These are phyloP conservation scores for Caretta caretta DNA, from an alignment of 2,113 vertebrate species.

Conservation along the genomic window DNA sequence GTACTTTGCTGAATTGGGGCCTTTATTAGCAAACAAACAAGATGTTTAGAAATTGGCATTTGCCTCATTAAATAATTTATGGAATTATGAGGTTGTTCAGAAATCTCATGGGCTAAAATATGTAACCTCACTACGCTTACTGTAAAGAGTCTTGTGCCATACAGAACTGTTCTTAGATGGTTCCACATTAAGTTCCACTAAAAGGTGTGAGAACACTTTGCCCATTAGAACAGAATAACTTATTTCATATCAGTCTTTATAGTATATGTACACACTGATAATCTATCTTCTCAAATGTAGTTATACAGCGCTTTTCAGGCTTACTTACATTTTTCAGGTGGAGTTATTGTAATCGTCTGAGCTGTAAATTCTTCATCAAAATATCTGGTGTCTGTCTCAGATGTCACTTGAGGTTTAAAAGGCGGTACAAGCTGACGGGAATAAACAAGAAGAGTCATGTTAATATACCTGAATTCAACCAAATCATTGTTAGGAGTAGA, in stretches of 20 bases:
- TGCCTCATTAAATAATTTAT: neutral
- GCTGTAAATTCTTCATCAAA: conserved; percentile 97
- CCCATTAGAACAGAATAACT: neutral
- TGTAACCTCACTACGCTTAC: neutral
- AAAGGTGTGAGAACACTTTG: neutral
- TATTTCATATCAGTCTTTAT: neutral
- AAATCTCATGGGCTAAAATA: neutral
- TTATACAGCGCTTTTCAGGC: neutral
- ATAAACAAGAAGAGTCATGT: conserved; percentile 45
- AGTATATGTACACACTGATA: neutral
- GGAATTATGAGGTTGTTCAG: neutral
- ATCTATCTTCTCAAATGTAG: neutral
- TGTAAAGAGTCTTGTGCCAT: neutral
- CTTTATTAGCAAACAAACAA: neutral
- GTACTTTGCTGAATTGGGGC: neutral
- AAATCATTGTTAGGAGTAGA: neutral
- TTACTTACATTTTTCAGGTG: conserved; percentile 95
- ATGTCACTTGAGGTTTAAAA: conserved; percentile 98
- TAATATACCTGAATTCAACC: neutral
- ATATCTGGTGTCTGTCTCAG: conserved; percentile 95
- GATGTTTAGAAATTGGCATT: neutral
- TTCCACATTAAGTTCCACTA: neutral
- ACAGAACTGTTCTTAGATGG: neutral
- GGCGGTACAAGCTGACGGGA: conserved; percentile 91
- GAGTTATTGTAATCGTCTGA: conserved; percentile 97